Evolutionary conservation across 1,140 invertebrate genomes (phyloP).

Genomic region (Ostrea denselamellosa): DNA sequence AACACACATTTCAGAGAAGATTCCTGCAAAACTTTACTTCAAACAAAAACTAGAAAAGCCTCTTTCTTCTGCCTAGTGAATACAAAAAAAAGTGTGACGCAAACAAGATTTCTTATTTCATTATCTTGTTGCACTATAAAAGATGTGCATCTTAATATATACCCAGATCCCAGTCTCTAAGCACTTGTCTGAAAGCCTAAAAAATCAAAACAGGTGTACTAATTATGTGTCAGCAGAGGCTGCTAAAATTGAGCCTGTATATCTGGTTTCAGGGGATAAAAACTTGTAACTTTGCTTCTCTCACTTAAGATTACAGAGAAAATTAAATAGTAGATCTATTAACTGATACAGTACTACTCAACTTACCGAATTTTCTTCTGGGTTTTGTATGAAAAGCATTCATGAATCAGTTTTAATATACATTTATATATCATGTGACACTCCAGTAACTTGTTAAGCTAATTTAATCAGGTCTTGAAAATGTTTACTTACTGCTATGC

Average conservation of each 20-base stretch:
- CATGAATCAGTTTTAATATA: neutral
- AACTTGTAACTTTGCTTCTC: neutral
- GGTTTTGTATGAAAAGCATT: neutral
- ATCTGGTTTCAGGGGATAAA: neutral
- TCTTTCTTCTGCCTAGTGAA: neutral
- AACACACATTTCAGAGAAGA: neutral
- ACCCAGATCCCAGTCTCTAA: neutral
- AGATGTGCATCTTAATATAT: neutral
- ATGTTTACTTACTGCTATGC: neutral
- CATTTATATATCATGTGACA: neutral
- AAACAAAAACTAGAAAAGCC: neutral
- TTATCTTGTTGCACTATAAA: constrained; percentile 8
- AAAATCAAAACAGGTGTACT: neutral
- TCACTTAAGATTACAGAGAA: neutral
- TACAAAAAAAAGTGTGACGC: constrained; percentile 12
- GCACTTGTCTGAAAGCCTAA: neutral
- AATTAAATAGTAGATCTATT: neutral
- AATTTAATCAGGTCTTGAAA: constrained; percentile 23
- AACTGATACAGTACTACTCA: neutral
- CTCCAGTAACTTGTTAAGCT: neutral
- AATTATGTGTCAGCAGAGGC: neutral
- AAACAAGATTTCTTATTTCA: neutral
- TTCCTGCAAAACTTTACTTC: neutral
- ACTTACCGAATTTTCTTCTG: neutral
- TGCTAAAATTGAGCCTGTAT: neutral